These are phyloP conservation scores for Drosophila niveifrons DNA, from an alignment of 2,888 invertebrate genomes.

Conservation along the genomic window DNA sequence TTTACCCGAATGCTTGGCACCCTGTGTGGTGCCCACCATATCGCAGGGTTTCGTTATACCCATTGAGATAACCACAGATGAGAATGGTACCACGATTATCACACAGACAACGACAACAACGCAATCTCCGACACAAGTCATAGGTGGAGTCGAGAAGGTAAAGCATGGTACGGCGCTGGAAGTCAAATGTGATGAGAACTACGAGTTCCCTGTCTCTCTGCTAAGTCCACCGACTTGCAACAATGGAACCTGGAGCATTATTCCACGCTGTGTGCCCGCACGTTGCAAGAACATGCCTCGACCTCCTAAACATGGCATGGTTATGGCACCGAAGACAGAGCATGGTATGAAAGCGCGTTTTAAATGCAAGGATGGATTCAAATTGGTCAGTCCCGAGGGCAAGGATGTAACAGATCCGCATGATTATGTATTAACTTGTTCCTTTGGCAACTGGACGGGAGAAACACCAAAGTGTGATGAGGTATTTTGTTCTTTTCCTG, in stretches of 20 bases:
- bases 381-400: conserved; percentile 89
- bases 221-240: conserved; percentile 93
- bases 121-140: conserved; percentile 61
- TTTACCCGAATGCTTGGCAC: conserved; percentile 95
- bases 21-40: conserved; percentile 96
- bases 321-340: conserved; percentile 98
- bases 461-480: conserved; percentile 94
- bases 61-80: conserved; percentile 85
- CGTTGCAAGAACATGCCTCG: conserved; percentile 94
- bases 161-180: conserved; percentile 89
- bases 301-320: conserved; percentile 96
- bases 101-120: conserved; percentile 84
- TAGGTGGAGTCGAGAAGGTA: conserved; percentile 86
- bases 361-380: conserved; percentile 96
- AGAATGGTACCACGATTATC: conserved; percentile 83
- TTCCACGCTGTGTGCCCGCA: conserved; percentile 94
- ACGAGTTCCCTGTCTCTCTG: conserved; percentile 92
- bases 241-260: conserved; percentile 98
- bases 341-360: conserved; percentile 98
- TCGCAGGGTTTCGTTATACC: conserved; percentile 91
- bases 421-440: conserved; percentile 93
- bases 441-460: conserved; percentile 98
- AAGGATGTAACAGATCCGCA: conserved; percentile 84
- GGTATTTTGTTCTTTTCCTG: conserved; percentile 97
- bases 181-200: conserved; percentile 94